Evolutionary conservation across 2,113 vertebrate species (phyloP).

Genomic region (Cepphus grylle): DNA sequence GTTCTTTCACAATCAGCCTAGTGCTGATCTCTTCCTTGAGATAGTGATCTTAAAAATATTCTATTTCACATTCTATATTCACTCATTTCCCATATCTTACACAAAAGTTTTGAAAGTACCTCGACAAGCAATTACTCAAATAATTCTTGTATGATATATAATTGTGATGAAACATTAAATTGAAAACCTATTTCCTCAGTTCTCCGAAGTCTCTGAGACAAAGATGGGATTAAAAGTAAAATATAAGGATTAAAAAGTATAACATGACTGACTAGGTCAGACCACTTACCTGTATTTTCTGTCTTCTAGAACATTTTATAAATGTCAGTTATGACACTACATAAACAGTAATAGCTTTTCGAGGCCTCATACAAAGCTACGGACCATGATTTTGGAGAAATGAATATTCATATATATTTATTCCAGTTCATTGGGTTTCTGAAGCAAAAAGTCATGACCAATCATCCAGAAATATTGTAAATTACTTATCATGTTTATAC

Average conservation of each 20-base stretch:
- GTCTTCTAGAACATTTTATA: not conserved
- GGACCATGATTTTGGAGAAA: not conserved
- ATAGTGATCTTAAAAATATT: not conserved
- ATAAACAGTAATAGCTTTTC: not conserved
- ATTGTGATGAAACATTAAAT: not conserved
- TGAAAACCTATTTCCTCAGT: not conserved
- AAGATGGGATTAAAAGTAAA: not conserved
- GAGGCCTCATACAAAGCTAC: not conserved
- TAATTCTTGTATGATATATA: not conserved
- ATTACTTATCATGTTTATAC: not conserved
- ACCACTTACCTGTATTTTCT: not conserved
- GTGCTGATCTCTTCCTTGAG: not conserved
- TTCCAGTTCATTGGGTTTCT: not conserved
- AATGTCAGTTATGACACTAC: not conserved
- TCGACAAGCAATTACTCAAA: constrained; percentile 1
- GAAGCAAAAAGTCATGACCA: not conserved
- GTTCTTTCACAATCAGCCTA: not conserved
- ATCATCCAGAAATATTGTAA: not conserved
- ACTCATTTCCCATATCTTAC: not conserved
- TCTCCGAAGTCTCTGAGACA: not conserved
- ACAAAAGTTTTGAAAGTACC: not conserved
- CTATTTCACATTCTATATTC: not conserved
- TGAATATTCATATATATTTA: not conserved
- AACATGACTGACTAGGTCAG: not conserved
- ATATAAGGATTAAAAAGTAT: not conserved